A percentile compares a stretch with the other conserved stretches of the same genome.
phyloP scores from a whole-genome alignment of 2,113 vertebrate genomes.

The Otus sunia region DNA sequence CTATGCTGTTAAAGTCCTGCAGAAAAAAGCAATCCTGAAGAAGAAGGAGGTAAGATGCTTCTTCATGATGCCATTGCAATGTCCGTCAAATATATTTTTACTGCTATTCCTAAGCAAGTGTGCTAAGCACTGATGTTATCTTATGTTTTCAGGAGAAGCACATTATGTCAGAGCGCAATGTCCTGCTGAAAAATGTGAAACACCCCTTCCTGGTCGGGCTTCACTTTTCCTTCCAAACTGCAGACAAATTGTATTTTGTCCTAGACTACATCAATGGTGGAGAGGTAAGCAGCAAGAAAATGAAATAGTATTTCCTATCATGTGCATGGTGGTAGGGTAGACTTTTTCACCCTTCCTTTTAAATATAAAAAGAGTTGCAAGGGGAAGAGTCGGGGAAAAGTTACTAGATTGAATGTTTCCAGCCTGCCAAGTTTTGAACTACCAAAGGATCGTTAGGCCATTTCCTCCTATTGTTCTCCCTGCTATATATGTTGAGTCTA shows the following conservation, averaged over 20 bases:
- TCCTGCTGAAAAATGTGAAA: conserved; percentile 96
- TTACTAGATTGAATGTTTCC: conserved; percentile 73
- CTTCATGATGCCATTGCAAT: neutral
- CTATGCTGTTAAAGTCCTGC: conserved; percentile 96
- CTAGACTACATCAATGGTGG: conserved; percentile 98
- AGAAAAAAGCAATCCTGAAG: conserved; percentile 98
- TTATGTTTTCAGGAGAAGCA: conserved; percentile 89
- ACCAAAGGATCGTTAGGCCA: conserved; percentile 43
- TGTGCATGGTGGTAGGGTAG: conserved; percentile 8
- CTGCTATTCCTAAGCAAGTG: neutral
- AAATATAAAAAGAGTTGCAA: conserved; percentile 67
- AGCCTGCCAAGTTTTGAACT: conserved; percentile 47
- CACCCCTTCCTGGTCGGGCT: conserved; percentile 97
- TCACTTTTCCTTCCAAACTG: conserved; percentile 97
- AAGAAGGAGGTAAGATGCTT: conserved; percentile 89
- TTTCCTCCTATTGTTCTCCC: conserved; percentile 74
- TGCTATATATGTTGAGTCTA: conserved; percentile 56
- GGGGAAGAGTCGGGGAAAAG: conserved; percentile 61
- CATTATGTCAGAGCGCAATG: conserved; percentile 98
- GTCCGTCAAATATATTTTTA: neutral
- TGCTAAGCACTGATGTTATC: neutral
- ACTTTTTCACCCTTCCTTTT: conserved; percentile 43
- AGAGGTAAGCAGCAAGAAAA: conserved; percentile 83
- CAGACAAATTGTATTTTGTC: conserved; percentile 95
- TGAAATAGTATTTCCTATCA: conserved; percentile 63